phyloP scores from a whole-genome alignment of 2,888 invertebrate genomes.

The Lepidocyrtinus sp. region DNA sequence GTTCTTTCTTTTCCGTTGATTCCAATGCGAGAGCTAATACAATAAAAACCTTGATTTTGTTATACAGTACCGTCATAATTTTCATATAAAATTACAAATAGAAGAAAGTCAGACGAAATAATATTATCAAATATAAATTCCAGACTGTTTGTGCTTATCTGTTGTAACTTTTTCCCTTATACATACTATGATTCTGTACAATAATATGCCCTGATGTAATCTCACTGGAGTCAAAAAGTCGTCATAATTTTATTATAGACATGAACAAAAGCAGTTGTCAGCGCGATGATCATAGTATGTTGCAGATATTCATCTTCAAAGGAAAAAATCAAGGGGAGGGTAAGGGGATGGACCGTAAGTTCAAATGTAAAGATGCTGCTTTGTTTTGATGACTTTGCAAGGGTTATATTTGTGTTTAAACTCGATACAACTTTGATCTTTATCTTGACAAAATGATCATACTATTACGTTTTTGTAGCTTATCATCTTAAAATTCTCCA shows the following conservation, averaged over 20 bases:
- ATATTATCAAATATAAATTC: background rate
- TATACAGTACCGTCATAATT: slow-evolving; percentile 27
- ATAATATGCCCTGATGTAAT: slow-evolving; percentile 53
- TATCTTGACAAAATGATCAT: no score
- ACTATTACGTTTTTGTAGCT: no score
- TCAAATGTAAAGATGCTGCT: no score
- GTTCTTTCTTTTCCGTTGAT: slow-evolving; percentile 14
- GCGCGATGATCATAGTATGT: slow-evolving; percentile 7
- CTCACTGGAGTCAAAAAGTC: slow-evolving; percentile 58
- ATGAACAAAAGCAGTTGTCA: slow-evolving; percentile 28
- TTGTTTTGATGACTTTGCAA: no score
- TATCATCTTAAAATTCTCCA: no score
- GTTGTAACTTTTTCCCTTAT: slow-evolving; percentile 9
- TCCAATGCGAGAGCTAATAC: slow-evolving; percentile 27
- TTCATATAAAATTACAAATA: background rate
- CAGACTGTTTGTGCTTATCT: no score
- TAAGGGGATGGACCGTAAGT: slow-evolving; percentile 19
- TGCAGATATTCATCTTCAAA: no score
- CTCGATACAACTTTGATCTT: no score
- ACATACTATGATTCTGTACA: slow-evolving; percentile 41
- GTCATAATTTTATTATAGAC: slow-evolving; percentile 58
- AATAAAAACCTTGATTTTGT: slow-evolving; percentile 50
- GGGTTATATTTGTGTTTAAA: no score
- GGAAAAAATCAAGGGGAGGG: background rate
- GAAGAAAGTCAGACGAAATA: background rate